Evolutionary conservation across 2,113 vertebrate species (phyloP), one percentile per base, ranked within the genome.

Genomic region (Perccottus glenii): DNA sequence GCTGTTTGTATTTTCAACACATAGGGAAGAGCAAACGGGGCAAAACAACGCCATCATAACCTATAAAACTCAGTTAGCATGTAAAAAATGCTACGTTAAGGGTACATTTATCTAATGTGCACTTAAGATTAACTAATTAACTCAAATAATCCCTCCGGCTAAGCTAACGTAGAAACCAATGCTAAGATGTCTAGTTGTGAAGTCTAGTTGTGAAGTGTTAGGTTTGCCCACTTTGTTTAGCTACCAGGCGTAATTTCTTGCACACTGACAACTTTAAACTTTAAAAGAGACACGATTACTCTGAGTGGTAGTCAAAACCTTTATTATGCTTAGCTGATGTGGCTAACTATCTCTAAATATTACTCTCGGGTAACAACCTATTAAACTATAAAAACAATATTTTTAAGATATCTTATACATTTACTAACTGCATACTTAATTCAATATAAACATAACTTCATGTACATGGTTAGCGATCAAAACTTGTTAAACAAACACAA

Each of bases 1-100:
- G 35, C 12, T 88, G 82, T 75, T 82, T 60, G 58, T 69, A 4
- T 64, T 59, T 59, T 62, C 64, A 69, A 85, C 84, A 85, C 42
- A 4, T 14, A 51, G 43, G 36, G 27, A 57, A 43, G 16, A 27
- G 3, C 9, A 56, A 64, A 15, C 5, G 27, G 16, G 47, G 15
- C 62, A 76, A 67, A 83, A 52, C 72, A 71, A 43, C 5, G 5
- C 35, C 16, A 50, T 4, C 11, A 42, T 35, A 57, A 8, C 36
- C 10, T 5, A 46, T 27, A 43, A 5, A 19, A 6, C 5, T 0
- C 4, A 4, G 9, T 52, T 40, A 51, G 44, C 61, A 56, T 8
- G 5, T 11, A 16, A 35, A 19, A 47, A 27, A 27, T 2, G 19
- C 19, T 27, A 27, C 1, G 3, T 27, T 27, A 27, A 27, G 19